A percentile compares a stretch with the other conserved stretches of the same genome.
These are phyloP conservation scores for Monomorium pharaonis DNA, from an alignment of 1,140 invertebrate genomes.

Conservation along the genomic window DNA sequence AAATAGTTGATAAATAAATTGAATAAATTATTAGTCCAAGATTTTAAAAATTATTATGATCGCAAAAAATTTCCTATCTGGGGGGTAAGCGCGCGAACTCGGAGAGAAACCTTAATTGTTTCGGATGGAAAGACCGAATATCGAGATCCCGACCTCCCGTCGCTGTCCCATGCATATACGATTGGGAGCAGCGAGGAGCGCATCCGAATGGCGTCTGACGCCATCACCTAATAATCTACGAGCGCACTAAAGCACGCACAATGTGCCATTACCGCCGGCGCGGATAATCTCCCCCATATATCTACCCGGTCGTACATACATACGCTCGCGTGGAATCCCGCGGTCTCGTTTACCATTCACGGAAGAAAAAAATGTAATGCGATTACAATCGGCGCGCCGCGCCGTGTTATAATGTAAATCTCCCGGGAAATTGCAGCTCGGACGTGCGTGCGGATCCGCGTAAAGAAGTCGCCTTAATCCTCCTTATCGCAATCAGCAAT, in stretches of 20 bases:
- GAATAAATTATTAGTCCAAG: too few relatives aligned
- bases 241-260: conserved; percentile 25
- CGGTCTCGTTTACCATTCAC: conserved; percentile 39
- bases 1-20: too few relatives aligned
- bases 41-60: too few relatives aligned
- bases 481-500: not conserved
- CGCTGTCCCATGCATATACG: conserved; percentile 50
- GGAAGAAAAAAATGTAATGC: conserved; percentile 30
- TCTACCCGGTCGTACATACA: conserved; percentile 18
- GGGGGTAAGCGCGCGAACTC: too few relatives aligned
- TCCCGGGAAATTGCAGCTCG: conserved; percentile 21
- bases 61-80: too few relatives aligned
- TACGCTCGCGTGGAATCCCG: not conserved
- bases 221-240: conserved; percentile 61
- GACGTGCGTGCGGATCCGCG: not conserved
- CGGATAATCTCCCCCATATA: conserved; percentile 56
- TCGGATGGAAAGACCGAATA: conserved; percentile 54
- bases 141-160: conserved; percentile 56
- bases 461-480: not conserved
- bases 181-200: not conserved
- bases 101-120: conserved; percentile 13
- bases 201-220: too few relatives aligned
- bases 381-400: conserved; percentile 32
- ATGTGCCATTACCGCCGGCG: conserved; percentile 36
- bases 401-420: too few relatives aligned